Percentiles rank a stretch among this genome's conserved stretches.
Conservation (phyloP, 2,888 invertebrate genomes). For the Parnassius smintheus region DNA sequence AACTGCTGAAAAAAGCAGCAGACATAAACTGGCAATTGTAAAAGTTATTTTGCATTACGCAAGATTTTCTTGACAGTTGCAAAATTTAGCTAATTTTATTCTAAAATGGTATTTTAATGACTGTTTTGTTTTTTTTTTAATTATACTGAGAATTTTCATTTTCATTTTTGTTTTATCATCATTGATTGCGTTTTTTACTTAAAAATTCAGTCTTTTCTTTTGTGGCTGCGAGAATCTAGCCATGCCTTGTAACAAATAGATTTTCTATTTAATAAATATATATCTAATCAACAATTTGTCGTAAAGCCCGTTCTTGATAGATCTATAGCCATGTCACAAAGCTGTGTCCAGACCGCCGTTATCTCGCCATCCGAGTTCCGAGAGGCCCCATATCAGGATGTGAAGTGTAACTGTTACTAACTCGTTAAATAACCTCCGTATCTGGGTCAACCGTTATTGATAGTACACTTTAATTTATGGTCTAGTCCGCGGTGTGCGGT, state of each 20-base stretch:
- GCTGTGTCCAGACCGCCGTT: slow-evolving; percentile 59
- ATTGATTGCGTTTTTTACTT: too few relatives aligned
- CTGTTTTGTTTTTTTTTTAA: too few relatives aligned
- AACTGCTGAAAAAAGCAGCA: too few relatives aligned
- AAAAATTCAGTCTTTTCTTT: too few relatives aligned
- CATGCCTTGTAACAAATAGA: not conserved
- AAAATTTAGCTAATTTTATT: too few relatives aligned
- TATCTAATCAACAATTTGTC: not conserved
- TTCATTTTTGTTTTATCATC: too few relatives aligned
- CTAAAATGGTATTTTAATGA: too few relatives aligned
- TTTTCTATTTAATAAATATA: not conserved
- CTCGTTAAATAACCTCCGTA: slow-evolving; percentile 53
- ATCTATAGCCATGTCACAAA: slow-evolving; percentile 42
- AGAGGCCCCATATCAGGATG: slow-evolving; percentile 66
- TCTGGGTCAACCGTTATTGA: slow-evolving; percentile 71
- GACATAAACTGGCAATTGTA: too few relatives aligned
- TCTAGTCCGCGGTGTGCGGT: slow-evolving; percentile 29
- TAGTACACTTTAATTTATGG: slow-evolving; percentile 47
- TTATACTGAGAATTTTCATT: too few relatives aligned
- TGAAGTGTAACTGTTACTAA: slow-evolving; percentile 57
- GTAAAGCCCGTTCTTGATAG: slow-evolving; percentile 19
- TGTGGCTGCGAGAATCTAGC: not conserved
- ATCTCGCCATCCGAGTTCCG: slow-evolving; percentile 66
- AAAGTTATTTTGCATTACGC: too few relatives aligned
- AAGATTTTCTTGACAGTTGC: too few relatives aligned